Percentiles rank a stretch among this genome's conserved stretches.
Evolutionary conservation across 1,140 invertebrate genomes (phyloP).

Genomic region (Drosophila tsacasi): DNA sequence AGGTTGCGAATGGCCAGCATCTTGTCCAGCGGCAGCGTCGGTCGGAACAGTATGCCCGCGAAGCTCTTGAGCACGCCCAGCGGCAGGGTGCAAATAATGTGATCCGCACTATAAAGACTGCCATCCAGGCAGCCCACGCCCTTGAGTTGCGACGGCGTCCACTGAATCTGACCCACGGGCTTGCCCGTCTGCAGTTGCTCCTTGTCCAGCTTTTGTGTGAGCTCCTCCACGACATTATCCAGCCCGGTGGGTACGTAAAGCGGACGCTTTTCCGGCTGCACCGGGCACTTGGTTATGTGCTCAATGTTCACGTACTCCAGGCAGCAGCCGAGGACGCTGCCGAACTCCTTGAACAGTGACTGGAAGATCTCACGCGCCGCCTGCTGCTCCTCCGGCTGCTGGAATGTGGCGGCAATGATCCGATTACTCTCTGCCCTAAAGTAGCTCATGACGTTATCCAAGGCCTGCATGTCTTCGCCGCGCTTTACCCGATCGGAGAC

Average conservation of each 20-base stretch:
- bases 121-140: constrained; percentile 89
- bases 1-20: constrained; percentile 90
- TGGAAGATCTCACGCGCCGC: constrained; percentile 73
- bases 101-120: constrained; percentile 90
- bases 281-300: constrained; percentile 65
- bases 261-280: constrained; percentile 45
- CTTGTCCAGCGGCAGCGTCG: constrained; percentile 90
- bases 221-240: constrained; percentile 66
- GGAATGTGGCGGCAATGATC: constrained; percentile 42
- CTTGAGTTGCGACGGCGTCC: constrained; percentile 55
- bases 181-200: constrained; percentile 70
- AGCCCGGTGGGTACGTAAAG: constrained; percentile 84
- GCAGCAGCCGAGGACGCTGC: constrained; percentile 73
- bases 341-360: constrained; percentile 78
- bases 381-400: constrained; percentile 51
- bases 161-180: constrained; percentile 77
- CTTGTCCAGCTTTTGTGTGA: constrained; percentile 53
- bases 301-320: constrained; percentile 79
- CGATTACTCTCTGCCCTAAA: constrained; percentile 72
- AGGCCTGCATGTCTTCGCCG: constrained; percentile 57
- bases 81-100: constrained; percentile 93
- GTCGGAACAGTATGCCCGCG: constrained; percentile 90
- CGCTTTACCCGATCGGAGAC: constrained; percentile 57
- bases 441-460: constrained; percentile 78
- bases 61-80: constrained; percentile 94